These are phyloP conservation scores for Daubentonia madagascariensis DNA, from an alignment of 2,113 vertebrate genomes.

Conservation along the genomic window DNA sequence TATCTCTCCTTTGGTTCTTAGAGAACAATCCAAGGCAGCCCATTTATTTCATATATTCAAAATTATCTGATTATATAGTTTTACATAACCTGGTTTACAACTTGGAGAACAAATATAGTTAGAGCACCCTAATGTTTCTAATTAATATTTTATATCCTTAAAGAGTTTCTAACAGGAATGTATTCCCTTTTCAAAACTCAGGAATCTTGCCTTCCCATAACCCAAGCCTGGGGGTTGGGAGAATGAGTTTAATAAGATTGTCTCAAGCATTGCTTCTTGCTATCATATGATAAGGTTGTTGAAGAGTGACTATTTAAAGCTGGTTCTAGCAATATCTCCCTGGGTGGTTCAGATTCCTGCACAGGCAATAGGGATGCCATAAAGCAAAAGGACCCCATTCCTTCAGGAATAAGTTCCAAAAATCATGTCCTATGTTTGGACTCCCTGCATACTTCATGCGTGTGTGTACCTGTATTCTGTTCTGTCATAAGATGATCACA, in stretches of 20 bases:
- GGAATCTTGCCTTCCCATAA: not conserved
- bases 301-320: not conserved
- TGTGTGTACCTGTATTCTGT: not conserved
- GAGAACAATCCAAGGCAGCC: not conserved
- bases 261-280: not conserved
- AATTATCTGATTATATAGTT: not conserved
- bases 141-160: conserved; percentile 56
- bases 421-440: not conserved
- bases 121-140: not conserved
- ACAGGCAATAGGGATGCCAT: not conserved
- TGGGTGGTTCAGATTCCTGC: not conserved
- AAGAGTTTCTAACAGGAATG: not conserved
- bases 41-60: not conserved
- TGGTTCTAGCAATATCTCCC: not conserved
- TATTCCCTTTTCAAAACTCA: not conserved
- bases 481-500: not conserved
- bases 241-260: not conserved
- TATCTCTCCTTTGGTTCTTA: not conserved
- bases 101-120: not conserved
- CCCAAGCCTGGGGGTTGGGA: not conserved
- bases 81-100: conserved; percentile 3
- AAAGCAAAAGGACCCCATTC: not conserved
- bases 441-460: not conserved
- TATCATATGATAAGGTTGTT: not conserved
- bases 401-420: not conserved